Evolutionary conservation across 2,888 invertebrate species (phyloP), one percentile per base, ranked within the genome.

Genomic region (Lepidochitona cinerea): DNA sequence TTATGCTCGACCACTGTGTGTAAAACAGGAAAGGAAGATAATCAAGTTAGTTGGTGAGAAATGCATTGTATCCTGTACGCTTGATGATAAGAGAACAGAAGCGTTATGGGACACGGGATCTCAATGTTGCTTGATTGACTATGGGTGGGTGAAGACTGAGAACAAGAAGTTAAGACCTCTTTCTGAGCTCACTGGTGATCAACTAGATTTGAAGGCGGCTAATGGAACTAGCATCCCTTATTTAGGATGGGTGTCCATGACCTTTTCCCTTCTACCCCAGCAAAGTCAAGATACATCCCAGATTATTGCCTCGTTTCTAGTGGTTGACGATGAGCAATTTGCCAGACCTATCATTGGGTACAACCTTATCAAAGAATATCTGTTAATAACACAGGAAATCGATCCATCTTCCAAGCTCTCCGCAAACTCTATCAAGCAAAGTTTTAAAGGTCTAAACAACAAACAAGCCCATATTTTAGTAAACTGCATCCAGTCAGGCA

Each of bases 81-180:
- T 70, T 18, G 53, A 70, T 70, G 70, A 54, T 18, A n/a, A 33
- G 9, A 35, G 35, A 33, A 32, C 52, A 4, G 26, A 14, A 49
- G 70, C 70, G 6, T n/a, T 70, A 33, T 70, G 70, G 70, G 70
- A 70, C 23, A 69, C 69, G 12, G 49, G 52, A 32, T 26, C 52
- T 14, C 70, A 70, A 33, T 52, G 33, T 1, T 32, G 52, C 5
- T 23, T 70, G 18, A 29, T 70, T 6, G 33, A 52, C 12, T 9
- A 33, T 26, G n/a, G 52, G 7, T 70, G 53, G 54, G 1, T 70
- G n/a, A 6, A 33, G 3, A 26, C 29, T 6, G 32, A 36, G 6
- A 54, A 53, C 18, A 53, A 33, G 29, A 41, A 23, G 9, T 18
- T 70, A 14, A 4, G 70, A 52, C 52, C 49, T 29, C 52, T 70